Evolutionary conservation across 2,888 invertebrate species (phyloP).

Genomic region (Gasteruption jaculator): DNA sequence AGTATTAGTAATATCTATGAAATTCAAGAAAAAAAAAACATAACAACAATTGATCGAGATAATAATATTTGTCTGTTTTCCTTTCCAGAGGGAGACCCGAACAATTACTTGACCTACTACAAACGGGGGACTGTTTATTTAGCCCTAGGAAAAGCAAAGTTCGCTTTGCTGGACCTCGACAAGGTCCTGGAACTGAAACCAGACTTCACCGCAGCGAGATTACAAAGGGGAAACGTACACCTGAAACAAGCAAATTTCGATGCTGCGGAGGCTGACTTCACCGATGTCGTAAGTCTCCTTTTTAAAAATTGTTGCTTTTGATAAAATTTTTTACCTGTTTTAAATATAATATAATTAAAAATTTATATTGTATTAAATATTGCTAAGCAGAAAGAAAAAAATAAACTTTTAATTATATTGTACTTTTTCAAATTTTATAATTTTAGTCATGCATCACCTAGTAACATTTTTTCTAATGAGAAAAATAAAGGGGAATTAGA

Average conservation of each 20-base stretch:
- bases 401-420: not conserved
- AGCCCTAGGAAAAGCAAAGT: constrained; percentile 91
- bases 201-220: constrained; percentile 85
- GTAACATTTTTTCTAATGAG: constrained; percentile 4
- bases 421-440: too few relatives aligned
- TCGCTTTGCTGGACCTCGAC: constrained; percentile 91
- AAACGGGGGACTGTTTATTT: constrained; percentile 94
- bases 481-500: not conserved
- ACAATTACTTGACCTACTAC: constrained; percentile 93
- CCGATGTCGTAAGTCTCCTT: constrained; percentile 69
- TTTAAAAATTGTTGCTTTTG: constrained; percentile 1
- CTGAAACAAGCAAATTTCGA: constrained; percentile 85
- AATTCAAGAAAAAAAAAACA: too few relatives aligned
- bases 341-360: constrained; percentile 5
- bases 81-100: constrained; percentile 85
- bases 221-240: constrained; percentile 81
- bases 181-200: constrained; percentile 90
- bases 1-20: not conserved
- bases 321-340: constrained; percentile 9
- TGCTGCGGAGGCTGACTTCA: constrained; percentile 77
- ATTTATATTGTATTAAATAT: constrained; percentile 1
- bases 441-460: too few relatives aligned
- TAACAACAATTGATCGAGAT: too few relatives aligned
- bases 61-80: too few relatives aligned
- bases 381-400: too few relatives aligned